A percentile compares a stretch with the other conserved stretches of the same genome.
Conservation (phyloP, 2,888 invertebrate species). For the Patella caerulea region DNA sequence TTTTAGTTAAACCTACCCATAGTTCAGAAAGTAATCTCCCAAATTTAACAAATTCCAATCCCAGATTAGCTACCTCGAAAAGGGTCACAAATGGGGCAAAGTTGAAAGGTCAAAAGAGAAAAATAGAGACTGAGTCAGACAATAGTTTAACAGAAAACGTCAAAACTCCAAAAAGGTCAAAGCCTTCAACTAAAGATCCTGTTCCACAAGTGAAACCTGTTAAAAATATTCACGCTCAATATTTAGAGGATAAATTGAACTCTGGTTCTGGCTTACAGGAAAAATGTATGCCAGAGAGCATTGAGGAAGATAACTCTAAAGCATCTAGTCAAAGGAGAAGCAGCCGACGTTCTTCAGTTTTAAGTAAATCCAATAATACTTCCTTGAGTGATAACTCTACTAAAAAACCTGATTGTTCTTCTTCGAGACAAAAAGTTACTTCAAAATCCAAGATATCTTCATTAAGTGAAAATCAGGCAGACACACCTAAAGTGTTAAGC, state of each 20-base stretch:
- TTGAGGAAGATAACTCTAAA: neutral
- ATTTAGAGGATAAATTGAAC: no score
- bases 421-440: no score
- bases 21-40: neutral
- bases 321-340: neutral
- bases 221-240: neutral
- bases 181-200: neutral
- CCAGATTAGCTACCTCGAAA: neutral
- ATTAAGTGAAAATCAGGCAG: no score
- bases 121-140: neutral
- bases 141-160: neutral
- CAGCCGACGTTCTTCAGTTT: neutral
- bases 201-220: neutral
- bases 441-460: no score
- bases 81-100: neutral
- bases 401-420: no score
- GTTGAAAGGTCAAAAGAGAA: constrained; percentile 1
- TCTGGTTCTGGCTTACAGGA: no score
- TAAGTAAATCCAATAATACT: neutral
- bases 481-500: neutral
- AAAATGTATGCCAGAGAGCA: no score
- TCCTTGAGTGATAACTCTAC: no score
- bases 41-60: neutral
- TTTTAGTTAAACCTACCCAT: neutral
- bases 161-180: neutral